Percentiles rank a stretch among this genome's conserved stretches.
phyloP scores from a whole-genome alignment of 2,113 vertebrate genomes.

The Macroglossus sobrinus region DNA sequence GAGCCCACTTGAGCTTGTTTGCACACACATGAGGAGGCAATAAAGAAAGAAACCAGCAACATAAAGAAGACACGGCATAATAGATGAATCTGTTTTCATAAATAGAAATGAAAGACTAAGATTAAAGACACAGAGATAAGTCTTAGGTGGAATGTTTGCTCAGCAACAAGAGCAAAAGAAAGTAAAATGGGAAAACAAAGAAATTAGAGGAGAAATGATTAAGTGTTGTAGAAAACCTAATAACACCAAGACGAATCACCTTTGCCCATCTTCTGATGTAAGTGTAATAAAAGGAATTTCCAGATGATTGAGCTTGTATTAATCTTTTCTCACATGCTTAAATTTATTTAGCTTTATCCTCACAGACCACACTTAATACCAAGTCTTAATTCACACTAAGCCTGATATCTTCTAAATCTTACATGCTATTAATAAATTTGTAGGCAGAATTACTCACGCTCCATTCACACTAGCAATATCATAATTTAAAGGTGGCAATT shows the following conservation, averaged over 20 bases:
- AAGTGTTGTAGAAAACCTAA: slow-evolving; percentile 33
- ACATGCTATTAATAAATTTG: slow-evolving; percentile 51
- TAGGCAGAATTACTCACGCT: neutral
- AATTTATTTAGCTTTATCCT: slow-evolving; percentile 30
- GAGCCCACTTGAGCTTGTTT: neutral
- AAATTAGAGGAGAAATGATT: neutral
- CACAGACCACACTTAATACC: slow-evolving; percentile 13
- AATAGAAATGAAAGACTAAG: neutral
- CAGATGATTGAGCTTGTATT: slow-evolving; percentile 31
- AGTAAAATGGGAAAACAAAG: neutral
- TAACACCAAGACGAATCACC: neutral
- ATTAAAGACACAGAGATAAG: neutral
- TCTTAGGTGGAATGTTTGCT: neutral
- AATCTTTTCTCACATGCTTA: slow-evolving; percentile 11
- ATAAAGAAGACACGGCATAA: neutral
- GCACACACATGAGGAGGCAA: neutral
- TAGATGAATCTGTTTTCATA: neutral
- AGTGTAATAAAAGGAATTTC: slow-evolving; percentile 37
- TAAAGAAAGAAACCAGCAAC: neutral
- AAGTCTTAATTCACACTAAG: slow-evolving; percentile 54
- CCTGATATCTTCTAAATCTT: slow-evolving; percentile 43
- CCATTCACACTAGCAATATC: neutral
- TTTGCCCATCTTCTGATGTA: neutral
- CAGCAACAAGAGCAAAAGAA: slow-evolving; percentile 12
- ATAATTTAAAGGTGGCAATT: slow-evolving; percentile 2